A percentile compares a stretch with the other conserved stretches of the same genome.
Conservation (phyloP, 2,888 invertebrate species). For the Rhogogaster chlorosoma region DNA sequence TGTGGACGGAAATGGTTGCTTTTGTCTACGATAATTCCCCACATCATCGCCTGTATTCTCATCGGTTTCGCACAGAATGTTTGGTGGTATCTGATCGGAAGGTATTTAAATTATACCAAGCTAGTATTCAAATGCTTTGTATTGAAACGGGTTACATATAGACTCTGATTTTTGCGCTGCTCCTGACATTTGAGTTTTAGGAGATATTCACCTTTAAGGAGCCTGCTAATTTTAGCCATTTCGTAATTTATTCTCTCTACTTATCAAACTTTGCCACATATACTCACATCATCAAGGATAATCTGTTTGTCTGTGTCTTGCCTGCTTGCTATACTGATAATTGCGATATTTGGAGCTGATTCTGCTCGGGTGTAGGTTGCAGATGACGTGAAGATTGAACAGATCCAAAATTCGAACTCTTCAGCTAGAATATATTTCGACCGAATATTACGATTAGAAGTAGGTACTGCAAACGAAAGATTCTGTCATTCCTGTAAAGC, state of each 20-base stretch:
- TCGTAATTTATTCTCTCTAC: no score
- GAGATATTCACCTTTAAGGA: no score
- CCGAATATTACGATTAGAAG: neutral
- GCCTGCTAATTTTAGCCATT: no score
- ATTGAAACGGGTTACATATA: no score
- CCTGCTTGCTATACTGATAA: no score
- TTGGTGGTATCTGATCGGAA: conserved; percentile 52
- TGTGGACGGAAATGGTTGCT: conserved; percentile 62
- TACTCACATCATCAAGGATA: no score
- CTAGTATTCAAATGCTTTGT: no score
- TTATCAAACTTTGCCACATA: no score
- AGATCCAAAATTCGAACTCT: neutral
- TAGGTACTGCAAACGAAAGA: neutral
- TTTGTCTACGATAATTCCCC: conserved; percentile 46
- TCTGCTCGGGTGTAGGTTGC: neutral
- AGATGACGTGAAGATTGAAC: neutral
- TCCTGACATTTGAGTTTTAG: no score
- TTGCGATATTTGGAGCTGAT: no score
- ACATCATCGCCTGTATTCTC: conserved; percentile 55
- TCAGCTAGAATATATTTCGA: neutral
- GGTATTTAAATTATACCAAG: conserved; percentile 4
- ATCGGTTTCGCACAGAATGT: conserved; percentile 52
- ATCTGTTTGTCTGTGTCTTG: no score
- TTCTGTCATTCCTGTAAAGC: neutral
- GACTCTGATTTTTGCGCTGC: no score